Base-by-base conservation (phyloP, 2,797 vertebrate genomes). In the Channallabes apus region DNA sequence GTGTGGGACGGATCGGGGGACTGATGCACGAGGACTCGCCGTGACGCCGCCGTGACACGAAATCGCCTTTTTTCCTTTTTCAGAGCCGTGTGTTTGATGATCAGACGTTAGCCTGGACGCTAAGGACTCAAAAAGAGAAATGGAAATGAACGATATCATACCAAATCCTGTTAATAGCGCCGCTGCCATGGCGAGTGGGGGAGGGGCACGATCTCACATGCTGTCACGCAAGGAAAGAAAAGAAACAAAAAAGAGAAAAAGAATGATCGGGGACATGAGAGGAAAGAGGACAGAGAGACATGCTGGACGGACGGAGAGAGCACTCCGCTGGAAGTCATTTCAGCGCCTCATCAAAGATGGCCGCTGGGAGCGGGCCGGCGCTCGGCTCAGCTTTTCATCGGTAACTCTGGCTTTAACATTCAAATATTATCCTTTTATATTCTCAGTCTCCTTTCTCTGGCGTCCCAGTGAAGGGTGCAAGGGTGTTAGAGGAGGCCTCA, bases 271-370 rank as follows among this genome's bases (percentile, higher is more conserved):
- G 41, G n/a, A 61, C 62, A 65, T 68, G 73, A 86, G 65, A 79
- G 76, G 56, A 82, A 46, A 82, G 64, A 24, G 24, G 72, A 69
- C 54, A 38, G 64, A 17, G 27, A 56, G 54, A 56, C 22, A 62
- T 83, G 75, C 4, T 9, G 22, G 68, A 68, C 18, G 32, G 92
- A 91, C 18, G 54, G 92, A 91, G 92, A 91, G 92, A 89, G 87
- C 90, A 38, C 86, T 90, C 94, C 89, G 93, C 93, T 94, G 91
- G 87, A 88, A 84, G 91, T 93, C 93, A 3, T 24, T 71, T 56
- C 93, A 93, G 92, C 92, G 92, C 92, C 93, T 91, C 92, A 92
- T 93, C 93, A 95, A 95, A 95, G 93, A 95, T 94, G 94, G 94
- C 94, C 91, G 91, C 87, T 88, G 20, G 22, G 22, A 54, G 69